phyloP scores from a whole-genome alignment of 2,888 invertebrate genomes.

The Orthonevra nobilis region DNA sequence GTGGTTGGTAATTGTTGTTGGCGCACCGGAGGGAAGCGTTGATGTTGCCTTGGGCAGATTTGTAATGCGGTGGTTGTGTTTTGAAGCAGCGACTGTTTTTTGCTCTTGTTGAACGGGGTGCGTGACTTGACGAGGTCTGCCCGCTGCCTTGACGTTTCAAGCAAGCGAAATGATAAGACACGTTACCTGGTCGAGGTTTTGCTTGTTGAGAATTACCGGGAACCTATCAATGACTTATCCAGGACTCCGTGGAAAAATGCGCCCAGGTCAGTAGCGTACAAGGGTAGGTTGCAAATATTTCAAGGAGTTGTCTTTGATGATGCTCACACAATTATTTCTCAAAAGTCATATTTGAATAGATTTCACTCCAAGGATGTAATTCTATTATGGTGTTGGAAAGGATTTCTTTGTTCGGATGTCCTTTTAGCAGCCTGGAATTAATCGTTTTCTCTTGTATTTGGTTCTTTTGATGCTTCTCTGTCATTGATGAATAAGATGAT shows the following conservation, averaged over 20 bases:
- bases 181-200: conserved; percentile 10
- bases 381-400: too few species aligned
- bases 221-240: conserved; percentile 7
- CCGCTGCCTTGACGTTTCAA: conserved; percentile 32
- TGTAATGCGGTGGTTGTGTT: conserved; percentile 2
- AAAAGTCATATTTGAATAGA: too few species aligned
- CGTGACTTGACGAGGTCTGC: conserved; percentile 47
- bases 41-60: not conserved
- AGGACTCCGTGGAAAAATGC: not conserved
- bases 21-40: conserved; percentile 11
- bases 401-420: too few species aligned
- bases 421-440: too few species aligned
- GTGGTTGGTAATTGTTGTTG: conserved; percentile 2
- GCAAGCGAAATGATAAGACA: conserved; percentile 38
- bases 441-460: too few species aligned
- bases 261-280: not conserved
- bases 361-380: too few species aligned
- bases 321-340: too few species aligned
- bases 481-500: too few species aligned
- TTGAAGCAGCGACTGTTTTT: conserved; percentile 7
- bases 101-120: conserved; percentile 18
- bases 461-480: too few species aligned
- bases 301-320: too few species aligned
- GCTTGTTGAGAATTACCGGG: conserved; percentile 11
- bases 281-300: not conserved